Evolutionary conservation across 2,888 invertebrate genomes (phyloP).

Genomic region (Dynastes grantii): DNA sequence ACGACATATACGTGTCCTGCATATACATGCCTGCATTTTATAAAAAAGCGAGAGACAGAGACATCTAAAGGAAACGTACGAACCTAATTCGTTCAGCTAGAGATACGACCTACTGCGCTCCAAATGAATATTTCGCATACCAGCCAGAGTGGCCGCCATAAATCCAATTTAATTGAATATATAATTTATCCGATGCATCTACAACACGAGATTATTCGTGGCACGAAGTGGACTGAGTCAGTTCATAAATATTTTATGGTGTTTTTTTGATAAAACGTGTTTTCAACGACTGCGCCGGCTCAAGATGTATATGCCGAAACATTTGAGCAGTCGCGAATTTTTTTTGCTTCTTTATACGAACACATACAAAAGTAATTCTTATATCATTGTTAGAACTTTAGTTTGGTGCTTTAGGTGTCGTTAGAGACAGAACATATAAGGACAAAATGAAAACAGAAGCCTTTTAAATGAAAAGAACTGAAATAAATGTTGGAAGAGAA

Average conservation of each 20-base stretch:
- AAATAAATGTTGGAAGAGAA: too few relatives aligned
- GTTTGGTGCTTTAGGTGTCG: too few relatives aligned
- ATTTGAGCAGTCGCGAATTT: background rate
- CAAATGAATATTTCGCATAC: constrained; percentile 54
- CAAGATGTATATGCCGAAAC: constrained; percentile 3
- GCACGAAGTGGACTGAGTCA: constrained; percentile 40
- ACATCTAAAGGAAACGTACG: constrained; percentile 24
- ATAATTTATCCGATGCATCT: constrained; percentile 53
- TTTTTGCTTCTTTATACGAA: background rate
- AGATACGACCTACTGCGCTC: constrained; percentile 52
- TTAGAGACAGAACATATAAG: too few relatives aligned
- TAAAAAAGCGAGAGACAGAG: constrained; percentile 35
- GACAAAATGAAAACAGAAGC: too few relatives aligned
- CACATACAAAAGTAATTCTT: background rate
- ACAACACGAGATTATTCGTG: constrained; percentile 42
- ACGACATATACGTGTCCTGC: constrained; percentile 25
- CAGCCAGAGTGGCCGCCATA: constrained; percentile 52
- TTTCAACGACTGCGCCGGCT: constrained; percentile 24
- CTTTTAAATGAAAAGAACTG: too few relatives aligned
- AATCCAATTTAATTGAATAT: constrained; percentile 56
- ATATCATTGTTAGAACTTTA: too few relatives aligned
- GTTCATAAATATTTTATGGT: constrained; percentile 48
- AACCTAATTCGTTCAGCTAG: constrained; percentile 22
- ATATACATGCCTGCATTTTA: background rate
- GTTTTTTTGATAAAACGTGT: constrained; percentile 38